phyloP scores from a whole-genome alignment of 2,888 invertebrate species.

The Tetrapedia diversipes region DNA sequence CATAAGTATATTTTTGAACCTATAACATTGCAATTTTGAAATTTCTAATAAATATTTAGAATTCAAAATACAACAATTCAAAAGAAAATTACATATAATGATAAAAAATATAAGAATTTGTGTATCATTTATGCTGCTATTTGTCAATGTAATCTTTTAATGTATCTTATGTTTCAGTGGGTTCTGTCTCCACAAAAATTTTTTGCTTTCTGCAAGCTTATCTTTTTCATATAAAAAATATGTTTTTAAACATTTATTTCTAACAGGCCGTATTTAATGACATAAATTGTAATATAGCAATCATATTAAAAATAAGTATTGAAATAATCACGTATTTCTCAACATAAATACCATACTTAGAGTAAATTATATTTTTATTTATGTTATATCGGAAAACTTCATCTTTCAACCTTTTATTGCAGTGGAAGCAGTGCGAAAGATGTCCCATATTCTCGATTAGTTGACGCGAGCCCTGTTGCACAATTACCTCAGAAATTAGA shows the following conservation, averaged over 20 bases:
- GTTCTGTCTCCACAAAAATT: conserved; percentile 34
- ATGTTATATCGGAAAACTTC: background rate
- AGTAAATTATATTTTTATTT: background rate
- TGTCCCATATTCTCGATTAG: conserved; percentile 91
- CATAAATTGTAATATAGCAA: background rate
- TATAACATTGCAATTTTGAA: too few species aligned
- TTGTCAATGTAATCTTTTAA: conserved; percentile 30
- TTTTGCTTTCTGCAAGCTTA: conserved; percentile 41
- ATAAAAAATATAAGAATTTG: conserved; percentile 9
- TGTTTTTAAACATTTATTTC: conserved; percentile 36
- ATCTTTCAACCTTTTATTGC: conserved; percentile 35
- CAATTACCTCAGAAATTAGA: conserved; percentile 86
- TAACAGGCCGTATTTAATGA: background rate
- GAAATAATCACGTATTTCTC: background rate
- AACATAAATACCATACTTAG: too few species aligned
- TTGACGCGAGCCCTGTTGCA: conserved; percentile 86
- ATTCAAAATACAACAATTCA: background rate
- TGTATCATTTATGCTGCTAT: conserved; percentile 33
- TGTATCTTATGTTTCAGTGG: conserved; percentile 40
- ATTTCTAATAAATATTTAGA: background rate
- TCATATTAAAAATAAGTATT: background rate
- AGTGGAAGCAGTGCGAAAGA: conserved; percentile 84
- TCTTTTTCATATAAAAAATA: conserved; percentile 4
- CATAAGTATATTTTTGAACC: conserved; percentile 17
- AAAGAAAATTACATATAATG: background rate